These are phyloP conservation scores for Drosophila sp. DNA, from an alignment of 1,140 invertebrate species.

Conservation along the genomic window DNA sequence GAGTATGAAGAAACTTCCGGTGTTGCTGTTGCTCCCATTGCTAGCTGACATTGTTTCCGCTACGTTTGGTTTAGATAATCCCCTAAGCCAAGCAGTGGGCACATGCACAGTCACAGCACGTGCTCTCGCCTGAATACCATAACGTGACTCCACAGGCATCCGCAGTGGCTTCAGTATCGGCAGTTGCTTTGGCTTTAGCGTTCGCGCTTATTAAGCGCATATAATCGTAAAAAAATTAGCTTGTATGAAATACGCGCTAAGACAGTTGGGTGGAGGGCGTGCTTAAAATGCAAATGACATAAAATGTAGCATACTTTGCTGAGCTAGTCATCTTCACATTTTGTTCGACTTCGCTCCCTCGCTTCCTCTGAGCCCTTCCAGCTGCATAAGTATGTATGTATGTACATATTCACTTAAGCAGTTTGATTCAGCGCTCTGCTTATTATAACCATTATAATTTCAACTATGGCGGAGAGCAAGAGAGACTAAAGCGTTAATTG, in stretches of 20 bases:
- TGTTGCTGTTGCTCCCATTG: slow-evolving; percentile 13
- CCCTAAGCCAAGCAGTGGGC: slow-evolving; percentile 45
- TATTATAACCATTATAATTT: slow-evolving; percentile 52
- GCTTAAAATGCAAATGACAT: slow-evolving; percentile 53
- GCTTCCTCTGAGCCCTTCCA: slow-evolving; percentile 14
- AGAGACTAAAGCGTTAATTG: slow-evolving; percentile 39
- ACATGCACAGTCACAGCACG: slow-evolving; percentile 43
- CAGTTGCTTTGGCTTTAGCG: not conserved
- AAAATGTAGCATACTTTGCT: slow-evolving; percentile 35
- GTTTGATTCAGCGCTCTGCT: slow-evolving; percentile 47
- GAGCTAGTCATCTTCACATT: slow-evolving; percentile 4
- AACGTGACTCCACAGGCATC: slow-evolving; percentile 44
- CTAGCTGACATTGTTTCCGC: slow-evolving; percentile 42
- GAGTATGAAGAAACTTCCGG: slow-evolving; percentile 37
- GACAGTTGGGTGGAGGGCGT: slow-evolving; percentile 11
- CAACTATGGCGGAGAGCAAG: slow-evolving; percentile 27
- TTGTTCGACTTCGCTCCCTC: not conserved
- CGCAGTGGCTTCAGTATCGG: not conserved
- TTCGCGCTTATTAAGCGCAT: slow-evolving; percentile 62
- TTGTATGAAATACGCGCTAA: slow-evolving; percentile 54
- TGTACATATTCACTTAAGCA: slow-evolving; percentile 45
- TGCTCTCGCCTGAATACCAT: slow-evolving; percentile 26
- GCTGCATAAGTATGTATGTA: slow-evolving; percentile 15
- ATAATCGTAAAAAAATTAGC: slow-evolving; percentile 74
- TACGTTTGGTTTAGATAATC: slow-evolving; percentile 48